Percentiles rank a stretch among this genome's conserved stretches.
Evolutionary conservation across 2,888 invertebrate genomes (phyloP).

Genomic region (Anaspis maculata): DNA sequence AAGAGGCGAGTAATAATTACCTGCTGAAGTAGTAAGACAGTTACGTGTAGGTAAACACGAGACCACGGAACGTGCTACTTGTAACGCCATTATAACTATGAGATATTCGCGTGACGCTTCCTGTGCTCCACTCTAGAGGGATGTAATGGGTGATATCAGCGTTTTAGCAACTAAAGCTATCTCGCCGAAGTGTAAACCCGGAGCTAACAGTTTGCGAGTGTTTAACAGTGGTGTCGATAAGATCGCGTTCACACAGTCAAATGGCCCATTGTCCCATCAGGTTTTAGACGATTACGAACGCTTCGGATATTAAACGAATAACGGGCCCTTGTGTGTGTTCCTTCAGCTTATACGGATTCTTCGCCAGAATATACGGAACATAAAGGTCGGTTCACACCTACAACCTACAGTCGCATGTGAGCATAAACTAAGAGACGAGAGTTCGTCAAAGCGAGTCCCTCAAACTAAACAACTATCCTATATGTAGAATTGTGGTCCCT

Average conservation of each 20-base stretch:
- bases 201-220: conserved; percentile 33
- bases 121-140: conserved; percentile 16
- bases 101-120: conserved; percentile 22
- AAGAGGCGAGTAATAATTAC: conserved; percentile 14
- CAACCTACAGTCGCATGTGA: too few relatives aligned
- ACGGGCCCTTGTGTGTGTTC: too few relatives aligned
- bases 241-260: conserved; percentile 29
- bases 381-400: too few relatives aligned
- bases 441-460: too few relatives aligned
- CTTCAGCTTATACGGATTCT: too few relatives aligned
- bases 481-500: too few relatives aligned
- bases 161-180: conserved; percentile 29
- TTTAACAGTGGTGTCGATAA: conserved; percentile 33
- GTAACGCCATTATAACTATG: conserved; percentile 16
- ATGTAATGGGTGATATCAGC: conserved; percentile 28
- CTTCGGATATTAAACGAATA: too few relatives aligned
- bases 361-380: too few relatives aligned
- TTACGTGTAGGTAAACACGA: conserved; percentile 16
- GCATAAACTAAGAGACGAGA: too few relatives aligned
- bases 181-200: conserved; percentile 32
- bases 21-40: conserved; percentile 9
- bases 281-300: too few relatives aligned
- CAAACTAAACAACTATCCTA: too few relatives aligned
- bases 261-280: conserved; percentile 33
- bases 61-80: conserved; percentile 16